These are phyloP conservation scores for Brienomyrus brachyistius DNA, from an alignment of 2,113 vertebrate species.

Conservation along the genomic window DNA sequence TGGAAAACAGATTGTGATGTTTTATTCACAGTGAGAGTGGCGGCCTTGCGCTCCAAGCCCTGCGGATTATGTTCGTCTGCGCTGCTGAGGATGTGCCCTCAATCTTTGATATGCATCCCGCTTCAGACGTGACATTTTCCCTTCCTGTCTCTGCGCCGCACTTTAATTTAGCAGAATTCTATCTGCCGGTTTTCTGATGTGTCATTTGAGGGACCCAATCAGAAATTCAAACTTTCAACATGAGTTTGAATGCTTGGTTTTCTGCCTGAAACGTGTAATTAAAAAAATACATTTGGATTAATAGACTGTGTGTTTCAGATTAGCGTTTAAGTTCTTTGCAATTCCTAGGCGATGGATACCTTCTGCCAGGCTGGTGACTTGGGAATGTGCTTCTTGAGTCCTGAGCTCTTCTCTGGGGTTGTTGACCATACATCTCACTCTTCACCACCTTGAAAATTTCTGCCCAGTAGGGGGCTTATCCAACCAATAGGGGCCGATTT, in stretches of 20 bases:
- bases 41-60: not conserved
- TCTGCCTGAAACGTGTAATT: not conserved
- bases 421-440: not conserved
- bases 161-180: not conserved
- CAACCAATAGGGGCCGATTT: not conserved
- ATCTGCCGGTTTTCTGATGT: not conserved
- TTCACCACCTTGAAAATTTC: not conserved
- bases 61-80: not conserved
- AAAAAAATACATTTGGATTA: not conserved
- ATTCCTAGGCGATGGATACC: not conserved
- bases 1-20: constrained; percentile 11
- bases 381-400: not conserved
- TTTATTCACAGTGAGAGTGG: constrained; percentile 17
- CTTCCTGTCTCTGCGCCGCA: not conserved
- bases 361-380: not conserved
- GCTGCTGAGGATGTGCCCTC: not conserved
- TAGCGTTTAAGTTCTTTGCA: not conserved
- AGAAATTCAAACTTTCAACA: not conserved
- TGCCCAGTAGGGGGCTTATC: not conserved
- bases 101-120: not conserved
- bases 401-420: not conserved
- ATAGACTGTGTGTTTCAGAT: not conserved
- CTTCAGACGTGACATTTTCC: not conserved
- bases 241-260: not conserved
- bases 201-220: not conserved